Evolutionary conservation across 1,140 invertebrate species (phyloP), one percentile per base, ranked within the genome.

Genomic region (Diachasmimorpha longicaudata): DNA sequence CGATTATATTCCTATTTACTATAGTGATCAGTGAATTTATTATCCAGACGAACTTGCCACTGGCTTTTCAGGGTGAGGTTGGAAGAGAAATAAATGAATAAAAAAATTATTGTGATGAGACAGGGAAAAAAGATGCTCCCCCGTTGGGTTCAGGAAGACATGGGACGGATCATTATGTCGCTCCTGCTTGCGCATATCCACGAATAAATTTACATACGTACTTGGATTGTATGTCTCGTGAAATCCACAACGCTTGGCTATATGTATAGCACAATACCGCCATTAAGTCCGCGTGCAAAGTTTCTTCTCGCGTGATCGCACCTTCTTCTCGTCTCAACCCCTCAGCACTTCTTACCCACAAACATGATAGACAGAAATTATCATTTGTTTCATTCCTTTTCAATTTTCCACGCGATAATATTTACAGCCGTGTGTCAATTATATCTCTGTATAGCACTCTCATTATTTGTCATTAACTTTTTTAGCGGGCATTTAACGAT

Each of bases 151-250:
- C 42, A 48, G 31, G 70, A 52, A 46, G 36, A 75, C 67, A 75
- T 37, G 39, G 69, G 44, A 39, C 31, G 52, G 58, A 77, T 75
- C 78, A 82, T 84, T 84, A 79, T 70, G 70, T 80, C 75, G 77
- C 71, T 67, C 72, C 70, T 58, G 77, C 44, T 55, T 25, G 42
- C 39, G 72, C 44, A 79, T 84, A 84, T 83, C 81, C 74, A 66
- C 69, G 83, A 84, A 85, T 84, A 84, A 83, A 85, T 85, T 85
- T 85, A 82, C 83, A 84, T 84, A 83, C 70, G 81, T 55, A 77
- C 79, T 39, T 72, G 42, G 37, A 13, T 67, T 14, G 23, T 55
- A 58, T 66, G 69, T 44, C 66, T 39, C 58, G 69, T 78, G 63
- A 72, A 70, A 78, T 71, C 44, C 39, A 44, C 66, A 48, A 42